Evolutionary conservation across 2,797 vertebrate genomes (phyloP), one percentile per base, ranked within the genome.

Genomic region (Scolopax bukidnonensis): DNA sequence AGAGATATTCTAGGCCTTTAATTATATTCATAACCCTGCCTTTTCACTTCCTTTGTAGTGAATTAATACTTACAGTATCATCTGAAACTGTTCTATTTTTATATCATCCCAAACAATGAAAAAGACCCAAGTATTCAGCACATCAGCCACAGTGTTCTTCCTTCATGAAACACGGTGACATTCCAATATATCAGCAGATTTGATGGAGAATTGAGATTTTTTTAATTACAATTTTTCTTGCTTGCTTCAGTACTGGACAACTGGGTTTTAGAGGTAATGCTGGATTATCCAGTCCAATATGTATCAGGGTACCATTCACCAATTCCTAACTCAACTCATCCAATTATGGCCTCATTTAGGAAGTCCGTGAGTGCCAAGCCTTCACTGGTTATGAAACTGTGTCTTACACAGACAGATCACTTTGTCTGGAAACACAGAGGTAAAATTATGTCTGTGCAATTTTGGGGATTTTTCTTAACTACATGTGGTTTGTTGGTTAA

Each of bases 301-400:
- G 25, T 78, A 64, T 64, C 69, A 84, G 60, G 43, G 36, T 84
- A 32, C 17, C 69, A 74, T 78, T 40, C 60, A 38, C 19, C 56
- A 43, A 12, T 77, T 87, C 74, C 78, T 87, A 77, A 84, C 68
- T 81, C 41, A 50, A 50, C 15, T 87, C 50, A 60, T 87, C 40
- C 73, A 45, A 68, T 89, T 93, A 64, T 87, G 78, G 89, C 89
- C 70, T 94, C 74, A 56, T 90, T 92, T 92, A 94, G 92, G 84
- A 92, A 94, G 61, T 24, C 53, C 32, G 2, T 92, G 92, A 92
- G 76, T 92, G 41, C 87, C 80, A 94, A 70, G 79, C 63, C 57
- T 94, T 92, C 94, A 82, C 21, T 70, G 74, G 50, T 87, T 90
- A 81, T 74, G 92, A 87, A 87, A 87, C 43, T 84, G 54, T 87